A percentile compares a stretch with the other conserved stretches of the same genome.
Evolutionary conservation across 2,113 vertebrate genomes (phyloP).

Genomic region (Phrynocephalus versicolor): DNA sequence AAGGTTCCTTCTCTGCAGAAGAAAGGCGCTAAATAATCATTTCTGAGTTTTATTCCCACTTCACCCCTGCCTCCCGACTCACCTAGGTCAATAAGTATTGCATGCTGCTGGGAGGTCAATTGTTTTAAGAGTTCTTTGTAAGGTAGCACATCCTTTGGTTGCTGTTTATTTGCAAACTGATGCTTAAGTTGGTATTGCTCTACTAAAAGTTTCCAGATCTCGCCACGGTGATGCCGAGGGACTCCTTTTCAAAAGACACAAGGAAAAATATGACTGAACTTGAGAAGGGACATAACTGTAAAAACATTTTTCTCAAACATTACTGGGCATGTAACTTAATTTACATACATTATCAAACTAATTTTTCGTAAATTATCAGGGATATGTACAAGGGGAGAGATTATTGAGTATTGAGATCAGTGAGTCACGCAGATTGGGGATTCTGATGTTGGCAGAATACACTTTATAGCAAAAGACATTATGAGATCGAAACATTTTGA

Average conservation of each 20-base stretch:
- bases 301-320: background rate
- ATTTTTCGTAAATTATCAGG: background rate
- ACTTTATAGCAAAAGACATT: background rate
- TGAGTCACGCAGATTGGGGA: background rate
- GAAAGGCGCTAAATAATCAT: background rate
- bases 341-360: background rate
- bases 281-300: background rate
- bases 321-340: background rate
- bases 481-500: background rate
- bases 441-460: background rate
- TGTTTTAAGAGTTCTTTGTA: conserved; percentile 97
- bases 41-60: background rate
- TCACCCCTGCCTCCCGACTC: conserved; percentile 48
- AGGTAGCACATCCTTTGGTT: conserved; percentile 77
- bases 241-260: conserved; percentile 78
- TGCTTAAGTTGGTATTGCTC: conserved; percentile 91
- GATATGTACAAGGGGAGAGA: background rate
- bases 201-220: conserved; percentile 95
- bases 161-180: conserved; percentile 80
- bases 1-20: too few relatives aligned
- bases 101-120: conserved; percentile 94
- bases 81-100: conserved; percentile 98
- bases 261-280: background rate
- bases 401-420: background rate
- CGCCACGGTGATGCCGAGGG: conserved; percentile 91